A percentile compares a stretch with the other conserved stretches of the same genome.
Evolutionary conservation across 2,888 invertebrate species (phyloP).

Genomic region (Ectemnius continuus): DNA sequence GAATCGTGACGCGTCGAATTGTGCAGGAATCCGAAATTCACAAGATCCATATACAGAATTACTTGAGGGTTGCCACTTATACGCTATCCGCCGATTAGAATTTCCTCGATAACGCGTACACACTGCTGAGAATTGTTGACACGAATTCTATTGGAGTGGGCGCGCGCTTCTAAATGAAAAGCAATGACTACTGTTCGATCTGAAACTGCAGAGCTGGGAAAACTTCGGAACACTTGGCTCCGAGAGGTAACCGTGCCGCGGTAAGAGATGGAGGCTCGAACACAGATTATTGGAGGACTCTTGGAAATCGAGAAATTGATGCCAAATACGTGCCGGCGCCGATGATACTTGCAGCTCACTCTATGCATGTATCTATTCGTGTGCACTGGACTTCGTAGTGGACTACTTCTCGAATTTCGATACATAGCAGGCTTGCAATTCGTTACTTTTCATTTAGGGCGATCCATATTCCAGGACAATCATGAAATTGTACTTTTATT

Average conservation of each 20-base stretch:
- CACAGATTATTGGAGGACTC: conserved; percentile 50
- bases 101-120: no score
- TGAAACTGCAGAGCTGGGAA: conserved; percentile 25
- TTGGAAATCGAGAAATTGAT: conserved; percentile 55
- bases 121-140: not conserved
- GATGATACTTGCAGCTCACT: conserved; percentile 32
- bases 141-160: not conserved
- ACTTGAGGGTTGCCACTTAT: no score
- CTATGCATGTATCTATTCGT: conserved; percentile 16
- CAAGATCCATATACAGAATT: no score
- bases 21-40: no score
- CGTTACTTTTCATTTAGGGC: conserved; percentile 29
- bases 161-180: not conserved
- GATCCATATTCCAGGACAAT: conserved; percentile 16
- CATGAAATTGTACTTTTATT: not conserved
- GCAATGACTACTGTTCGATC: conserved; percentile 12
- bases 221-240: conserved; percentile 37
- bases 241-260: conserved; percentile 33
- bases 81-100: no score
- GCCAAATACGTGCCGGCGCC: conserved; percentile 39
- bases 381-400: conserved; percentile 2
- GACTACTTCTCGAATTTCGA: conserved; percentile 29
- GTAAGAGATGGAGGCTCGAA: conserved; percentile 25
- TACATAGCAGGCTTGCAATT: conserved; percentile 34
- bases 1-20: no score